These are phyloP conservation scores for Lanistes nyassanus DNA, from an alignment of 1,140 invertebrate genomes.

Conservation along the genomic window DNA sequence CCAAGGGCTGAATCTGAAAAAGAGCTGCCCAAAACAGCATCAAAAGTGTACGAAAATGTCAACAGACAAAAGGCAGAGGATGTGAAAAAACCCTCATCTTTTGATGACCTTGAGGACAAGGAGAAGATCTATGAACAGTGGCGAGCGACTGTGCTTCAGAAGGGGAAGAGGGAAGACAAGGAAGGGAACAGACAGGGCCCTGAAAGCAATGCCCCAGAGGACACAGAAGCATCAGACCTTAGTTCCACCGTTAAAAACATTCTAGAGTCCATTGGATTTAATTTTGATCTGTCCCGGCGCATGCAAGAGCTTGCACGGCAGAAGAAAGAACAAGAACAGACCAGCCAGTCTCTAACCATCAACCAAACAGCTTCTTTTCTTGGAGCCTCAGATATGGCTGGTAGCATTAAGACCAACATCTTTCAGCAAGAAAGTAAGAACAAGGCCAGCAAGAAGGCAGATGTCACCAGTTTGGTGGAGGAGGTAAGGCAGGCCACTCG, in stretches of 20 bases:
- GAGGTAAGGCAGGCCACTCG: constrained; percentile 27
- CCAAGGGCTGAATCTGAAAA: not conserved
- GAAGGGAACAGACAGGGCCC: constrained; percentile 12
- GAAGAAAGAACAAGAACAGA: constrained; percentile 41
- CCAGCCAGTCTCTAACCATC: constrained; percentile 39
- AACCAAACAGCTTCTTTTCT: constrained; percentile 60
- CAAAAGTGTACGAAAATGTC: not conserved
- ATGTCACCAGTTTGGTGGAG: constrained; percentile 4
- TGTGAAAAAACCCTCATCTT: not conserved
- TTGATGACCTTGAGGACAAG: constrained; percentile 27
- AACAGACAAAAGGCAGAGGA: not conserved
- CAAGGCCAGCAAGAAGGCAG: not conserved
- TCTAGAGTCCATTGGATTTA: constrained; percentile 64
- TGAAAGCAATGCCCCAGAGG: constrained; percentile 10
- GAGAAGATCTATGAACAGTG: constrained; percentile 38
- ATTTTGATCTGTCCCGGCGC: constrained; percentile 65
- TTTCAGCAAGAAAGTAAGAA: constrained; percentile 20
- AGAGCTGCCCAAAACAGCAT: no score
- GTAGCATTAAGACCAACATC: constrained; percentile 33
- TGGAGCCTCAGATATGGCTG: constrained; percentile 42
- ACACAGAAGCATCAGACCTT: constrained; percentile 39
- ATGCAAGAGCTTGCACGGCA: constrained; percentile 63
- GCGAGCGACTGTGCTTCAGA: constrained; percentile 21
- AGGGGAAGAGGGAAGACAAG: not conserved
- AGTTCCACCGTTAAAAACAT: constrained; percentile 65